These are phyloP conservation scores for Drosophila yooni DNA, from an alignment of 2,888 invertebrate species.

Conservation along the genomic window DNA sequence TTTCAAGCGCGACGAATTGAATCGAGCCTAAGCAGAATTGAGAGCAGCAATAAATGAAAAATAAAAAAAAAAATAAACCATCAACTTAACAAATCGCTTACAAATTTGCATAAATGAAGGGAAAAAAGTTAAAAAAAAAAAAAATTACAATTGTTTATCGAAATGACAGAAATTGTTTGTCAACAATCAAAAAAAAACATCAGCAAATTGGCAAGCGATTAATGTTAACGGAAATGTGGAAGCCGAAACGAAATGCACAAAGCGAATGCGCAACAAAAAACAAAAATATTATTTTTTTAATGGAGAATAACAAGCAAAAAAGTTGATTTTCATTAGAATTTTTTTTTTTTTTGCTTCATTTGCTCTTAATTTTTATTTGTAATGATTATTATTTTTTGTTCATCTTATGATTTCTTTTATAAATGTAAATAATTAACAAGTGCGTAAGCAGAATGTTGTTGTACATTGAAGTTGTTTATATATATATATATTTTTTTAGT, in stretches of 20 bases:
- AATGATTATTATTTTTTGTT: conserved; percentile 16
- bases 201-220: not conserved
- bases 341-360: not conserved
- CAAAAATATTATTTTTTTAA: conserved; percentile 3
- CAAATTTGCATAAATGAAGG: not conserved
- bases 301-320: not conserved
- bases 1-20: conserved; percentile 86
- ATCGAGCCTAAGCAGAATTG: conserved; percentile 61
- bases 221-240: not conserved
- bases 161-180: not conserved
- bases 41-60: not conserved
- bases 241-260: conserved; percentile 54
- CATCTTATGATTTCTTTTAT: conserved; percentile 28
- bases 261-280: conserved; percentile 54
- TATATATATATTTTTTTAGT: conserved; percentile 19
- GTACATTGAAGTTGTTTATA: conserved; percentile 37
- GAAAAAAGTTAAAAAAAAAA: not conserved
- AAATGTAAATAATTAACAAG: conserved; percentile 59
- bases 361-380: conserved; percentile 12
- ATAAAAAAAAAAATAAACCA: not conserved
- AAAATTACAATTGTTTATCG: not conserved
- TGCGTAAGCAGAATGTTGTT: conserved; percentile 30
- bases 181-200: not conserved
- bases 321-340: conserved; percentile 1
- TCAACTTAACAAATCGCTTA: not conserved